A percentile compares a stretch with the other conserved stretches of the same genome.
Conservation (phyloP, 2,113 vertebrate species). For the Rhombomys opimus region DNA sequence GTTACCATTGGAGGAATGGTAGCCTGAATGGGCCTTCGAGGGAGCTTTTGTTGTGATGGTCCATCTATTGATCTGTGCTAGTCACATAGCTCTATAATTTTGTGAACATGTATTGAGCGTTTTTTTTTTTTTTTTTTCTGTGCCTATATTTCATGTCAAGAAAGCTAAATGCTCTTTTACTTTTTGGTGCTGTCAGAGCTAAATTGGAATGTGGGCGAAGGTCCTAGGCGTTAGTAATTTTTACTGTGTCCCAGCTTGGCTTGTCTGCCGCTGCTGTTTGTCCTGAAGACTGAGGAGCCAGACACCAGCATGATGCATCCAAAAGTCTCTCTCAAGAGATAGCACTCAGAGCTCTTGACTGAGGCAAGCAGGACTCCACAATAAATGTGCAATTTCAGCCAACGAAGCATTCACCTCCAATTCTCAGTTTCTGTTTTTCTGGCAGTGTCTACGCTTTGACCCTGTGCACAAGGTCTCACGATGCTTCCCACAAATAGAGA, state of each 20-base stretch:
- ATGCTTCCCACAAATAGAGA: slow-evolving; percentile 42
- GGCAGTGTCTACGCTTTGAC: neutral
- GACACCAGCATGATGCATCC: neutral
- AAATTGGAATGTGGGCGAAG: neutral
- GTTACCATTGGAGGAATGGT: neutral
- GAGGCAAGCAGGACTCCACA: neutral
- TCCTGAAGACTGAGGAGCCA: neutral
- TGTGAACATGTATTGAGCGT: neutral
- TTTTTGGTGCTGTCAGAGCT: neutral
- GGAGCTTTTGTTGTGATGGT: neutral
- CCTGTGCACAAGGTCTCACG: neutral
- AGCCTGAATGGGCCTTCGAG: neutral
- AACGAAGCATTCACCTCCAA: slow-evolving; percentile 2
- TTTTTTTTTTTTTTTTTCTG: neutral
- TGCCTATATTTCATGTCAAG: slow-evolving; percentile 11
- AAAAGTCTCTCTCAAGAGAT: neutral
- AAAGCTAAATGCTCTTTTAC: neutral
- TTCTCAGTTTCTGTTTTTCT: slow-evolving; percentile 46
- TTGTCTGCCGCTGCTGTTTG: neutral
- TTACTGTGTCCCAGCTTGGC: neutral
- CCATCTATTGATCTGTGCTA: neutral
- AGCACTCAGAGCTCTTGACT: neutral
- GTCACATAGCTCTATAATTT: neutral
- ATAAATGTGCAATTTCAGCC: neutral
- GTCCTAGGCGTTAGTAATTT: neutral